Base-by-base conservation (phyloP, 1,140 invertebrate species). In the Drosophila pachea region DNA sequence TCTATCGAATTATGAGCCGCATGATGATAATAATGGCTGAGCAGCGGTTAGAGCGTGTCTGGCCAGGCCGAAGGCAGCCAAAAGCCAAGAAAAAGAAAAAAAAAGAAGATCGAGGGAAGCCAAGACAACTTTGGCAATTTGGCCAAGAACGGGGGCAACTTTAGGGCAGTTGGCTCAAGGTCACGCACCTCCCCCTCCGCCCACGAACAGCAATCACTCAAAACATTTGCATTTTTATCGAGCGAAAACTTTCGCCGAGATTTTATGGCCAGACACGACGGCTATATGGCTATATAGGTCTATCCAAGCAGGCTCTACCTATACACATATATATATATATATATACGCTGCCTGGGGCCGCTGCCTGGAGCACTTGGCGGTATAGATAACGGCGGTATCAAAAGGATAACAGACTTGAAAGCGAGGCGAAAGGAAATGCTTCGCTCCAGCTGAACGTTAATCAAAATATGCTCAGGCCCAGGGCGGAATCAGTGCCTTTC, bases 51-150 rank as follows among this genome's bases (percentile, higher is more conserved):
- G 40, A 43, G 14, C 12, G 14, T 38, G 48, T 50, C 60, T 43
- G 35, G 14, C 35, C 47, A 43, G 33, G 40, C 14, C 7, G 38
- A 43, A 7, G 53, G 38, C 47, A 31, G 3, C n/a, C 4, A 14
- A 14, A 43, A 40, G 38, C 2, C 11, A 1, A 40, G 5, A 14
- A 14, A 43, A 7, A 42, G 5, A 12, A 14, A 42, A n/a, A n/a
- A 42, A 22, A 55, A 32, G n/a, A 35, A 45, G 29, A n/a, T n/a
- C n/a, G n/a, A n/a, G n/a, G n/a, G n/a, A 50, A 43, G 36, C 45
- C 22, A 70, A 69, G 61, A 67, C 14, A 70, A 69, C 67, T 71
- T 71, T 71, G 49, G 68, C 64, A 71, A 71, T 71, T 71, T 71
- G 14, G 50, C 42, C 48, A n/a, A 31, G 14, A 7, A 9, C 5